phyloP scores from a whole-genome alignment of 2,888 invertebrate genomes.

The Coelinius sp. region DNA sequence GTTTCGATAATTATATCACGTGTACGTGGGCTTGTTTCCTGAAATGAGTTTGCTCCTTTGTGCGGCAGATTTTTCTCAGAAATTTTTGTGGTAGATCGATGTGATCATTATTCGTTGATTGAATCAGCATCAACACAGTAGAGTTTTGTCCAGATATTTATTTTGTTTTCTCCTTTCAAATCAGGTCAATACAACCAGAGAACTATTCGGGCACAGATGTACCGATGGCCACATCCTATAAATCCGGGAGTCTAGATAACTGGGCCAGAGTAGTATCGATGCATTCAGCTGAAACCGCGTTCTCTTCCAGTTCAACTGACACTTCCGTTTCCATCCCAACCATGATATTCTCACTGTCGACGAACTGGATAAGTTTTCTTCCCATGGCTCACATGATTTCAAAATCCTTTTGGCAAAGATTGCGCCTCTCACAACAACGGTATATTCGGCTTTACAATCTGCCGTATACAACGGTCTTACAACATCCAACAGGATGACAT shows the following conservation, averaged over 20 bases:
- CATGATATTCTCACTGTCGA: slow-evolving; percentile 13
- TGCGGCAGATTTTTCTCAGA: neutral
- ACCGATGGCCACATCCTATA: slow-evolving; percentile 49
- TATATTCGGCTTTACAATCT: slow-evolving; percentile 11
- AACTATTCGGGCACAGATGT: slow-evolving; percentile 54
- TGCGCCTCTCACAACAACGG: slow-evolving; percentile 11
- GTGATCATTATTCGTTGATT: slow-evolving; percentile 1
- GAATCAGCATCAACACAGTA: neutral
- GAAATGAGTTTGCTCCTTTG: neutral
- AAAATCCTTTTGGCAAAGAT: slow-evolving; percentile 23
- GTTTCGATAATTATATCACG: neutral
- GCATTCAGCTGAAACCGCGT: slow-evolving; percentile 55
- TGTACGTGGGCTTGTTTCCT: neutral
- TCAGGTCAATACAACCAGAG: slow-evolving; percentile 52
- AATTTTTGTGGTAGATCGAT: slow-evolving; percentile 32
- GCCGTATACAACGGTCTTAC: neutral
- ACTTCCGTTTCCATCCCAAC: slow-evolving; percentile 1
- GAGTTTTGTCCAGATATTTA: neutral
- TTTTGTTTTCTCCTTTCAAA: slow-evolving; percentile 38
- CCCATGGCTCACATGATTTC: slow-evolving; percentile 17
- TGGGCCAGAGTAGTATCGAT: slow-evolving; percentile 60
- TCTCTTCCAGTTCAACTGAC: slow-evolving; percentile 47
- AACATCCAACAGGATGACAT: neutral
- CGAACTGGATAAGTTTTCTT: slow-evolving; percentile 29
- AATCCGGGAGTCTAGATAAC: slow-evolving; percentile 51